Conservation (phyloP, 2,113 vertebrate species). For the Platycercus adscitus region DNA sequence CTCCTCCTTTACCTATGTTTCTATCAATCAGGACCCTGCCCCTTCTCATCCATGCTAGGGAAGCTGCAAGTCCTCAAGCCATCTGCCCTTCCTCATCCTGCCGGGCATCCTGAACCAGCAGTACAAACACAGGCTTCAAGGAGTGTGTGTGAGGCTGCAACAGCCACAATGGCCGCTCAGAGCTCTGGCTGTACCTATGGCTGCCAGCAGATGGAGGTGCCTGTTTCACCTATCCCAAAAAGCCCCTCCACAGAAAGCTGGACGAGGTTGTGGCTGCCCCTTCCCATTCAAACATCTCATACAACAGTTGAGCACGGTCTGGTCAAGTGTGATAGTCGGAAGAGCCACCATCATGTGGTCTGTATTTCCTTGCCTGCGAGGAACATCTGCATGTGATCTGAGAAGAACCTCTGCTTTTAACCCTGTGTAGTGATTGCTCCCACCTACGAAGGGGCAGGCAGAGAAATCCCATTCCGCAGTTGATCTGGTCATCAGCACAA, state of each 20-base stretch:
- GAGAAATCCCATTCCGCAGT: neutral
- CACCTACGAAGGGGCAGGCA: neutral
- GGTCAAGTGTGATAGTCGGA: neutral
- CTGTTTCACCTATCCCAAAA: neutral
- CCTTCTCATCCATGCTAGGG: neutral
- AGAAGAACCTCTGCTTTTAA: neutral
- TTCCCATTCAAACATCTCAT: neutral
- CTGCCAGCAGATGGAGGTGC: neutral
- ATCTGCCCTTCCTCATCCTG: neutral
- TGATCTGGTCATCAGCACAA: neutral
- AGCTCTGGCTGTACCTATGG: neutral
- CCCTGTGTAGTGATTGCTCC: neutral
- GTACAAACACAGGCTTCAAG: neutral
- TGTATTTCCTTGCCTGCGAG: neutral
- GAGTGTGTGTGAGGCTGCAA: neutral
- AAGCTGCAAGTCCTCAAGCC: neutral
- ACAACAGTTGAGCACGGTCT: neutral
- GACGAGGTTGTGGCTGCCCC: neutral
- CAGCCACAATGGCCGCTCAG: neutral
- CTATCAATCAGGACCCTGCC: neutral
- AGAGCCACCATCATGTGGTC: neutral
- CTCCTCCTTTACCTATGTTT: neutral
- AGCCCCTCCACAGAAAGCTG: neutral
- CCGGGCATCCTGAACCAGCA: neutral
- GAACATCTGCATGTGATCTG: neutral